Evolutionary conservation across 2,888 invertebrate genomes (phyloP).

Genomic region (Periphyllus acericola): DNA sequence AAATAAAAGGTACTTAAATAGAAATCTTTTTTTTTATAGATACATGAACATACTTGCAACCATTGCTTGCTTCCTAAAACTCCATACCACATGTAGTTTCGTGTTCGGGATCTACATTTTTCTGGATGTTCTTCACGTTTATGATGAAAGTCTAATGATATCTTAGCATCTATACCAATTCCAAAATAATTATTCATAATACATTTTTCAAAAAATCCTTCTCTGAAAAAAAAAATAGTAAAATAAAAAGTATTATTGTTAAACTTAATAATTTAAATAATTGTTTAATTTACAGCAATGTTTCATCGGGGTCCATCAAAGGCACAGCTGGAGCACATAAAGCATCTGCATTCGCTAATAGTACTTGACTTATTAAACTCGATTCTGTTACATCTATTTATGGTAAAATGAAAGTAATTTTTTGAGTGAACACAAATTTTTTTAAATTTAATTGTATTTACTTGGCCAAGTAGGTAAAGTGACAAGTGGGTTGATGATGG

Average conservation of each 20-base stretch:
- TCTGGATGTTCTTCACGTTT: conserved; percentile 97
- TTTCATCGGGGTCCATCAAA: conserved; percentile 91
- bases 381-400: conserved; percentile 75
- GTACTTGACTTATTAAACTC: conserved; percentile 93
- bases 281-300: conserved; percentile 71
- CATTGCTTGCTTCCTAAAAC: conserved; percentile 72
- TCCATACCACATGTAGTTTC: conserved; percentile 93
- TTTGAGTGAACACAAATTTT: conserved; percentile 55
- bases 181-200: conserved; percentile 99
- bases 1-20: background rate
- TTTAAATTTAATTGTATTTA: conserved; percentile 67
- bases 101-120: conserved; percentile 91
- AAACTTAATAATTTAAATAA: background rate
- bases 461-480: conserved; percentile 88
- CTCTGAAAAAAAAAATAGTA: conserved; percentile 71
- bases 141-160: conserved; percentile 95
- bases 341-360: conserved; percentile 95
- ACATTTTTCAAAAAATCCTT: conserved; percentile 91
- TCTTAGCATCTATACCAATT: conserved; percentile 97
- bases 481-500: conserved; percentile 90
- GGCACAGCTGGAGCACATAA: conserved; percentile 96
- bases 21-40: background rate
- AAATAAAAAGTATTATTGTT: conserved; percentile 1
- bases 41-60: conserved; percentile 66
- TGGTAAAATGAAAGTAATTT: conserved; percentile 60